These are phyloP conservation scores for Melanostigma gelatinosum DNA, from an alignment of 2,113 vertebrate species.

Conservation along the genomic window DNA sequence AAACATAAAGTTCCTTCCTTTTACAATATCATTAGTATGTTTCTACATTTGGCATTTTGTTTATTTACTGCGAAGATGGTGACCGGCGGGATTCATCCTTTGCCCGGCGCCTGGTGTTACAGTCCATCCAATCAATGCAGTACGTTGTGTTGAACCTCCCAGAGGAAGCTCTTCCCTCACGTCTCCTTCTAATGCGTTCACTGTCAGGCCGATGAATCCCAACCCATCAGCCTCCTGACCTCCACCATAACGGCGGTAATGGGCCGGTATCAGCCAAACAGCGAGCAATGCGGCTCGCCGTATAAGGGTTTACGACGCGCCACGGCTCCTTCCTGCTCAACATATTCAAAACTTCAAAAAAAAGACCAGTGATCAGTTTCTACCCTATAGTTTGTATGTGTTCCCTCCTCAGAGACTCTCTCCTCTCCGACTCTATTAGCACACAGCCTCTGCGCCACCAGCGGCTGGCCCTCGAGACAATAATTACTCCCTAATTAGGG, in stretches of 20 bases:
- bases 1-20: not conserved
- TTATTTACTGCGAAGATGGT: not conserved
- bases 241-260: constrained; percentile 26
- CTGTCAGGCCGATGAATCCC: constrained; percentile 25
- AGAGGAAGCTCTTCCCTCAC: constrained; percentile 7
- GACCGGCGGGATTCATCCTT: not conserved
- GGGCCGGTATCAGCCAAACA: constrained; percentile 29
- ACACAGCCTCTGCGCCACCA: constrained; percentile 32
- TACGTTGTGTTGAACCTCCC: not conserved
- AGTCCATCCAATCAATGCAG: constrained; percentile 2
- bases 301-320: constrained; percentile 55
- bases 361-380: not conserved
- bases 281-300: constrained; percentile 59
- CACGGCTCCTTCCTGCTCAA: constrained; percentile 18
- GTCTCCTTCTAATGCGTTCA: constrained; percentile 27
- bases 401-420: not conserved
- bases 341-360: constrained; percentile 17
- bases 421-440: constrained; percentile 31
- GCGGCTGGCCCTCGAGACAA: constrained; percentile 65
- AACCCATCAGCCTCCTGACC: constrained; percentile 53
- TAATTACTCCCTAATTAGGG: constrained; percentile 81
- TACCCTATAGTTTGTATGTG: not conserved
- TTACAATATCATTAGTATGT: not conserved
- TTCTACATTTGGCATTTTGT: not conserved
- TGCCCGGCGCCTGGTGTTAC: not conserved